Evolutionary conservation across 92 coral and sea anemone genomes (phyloP).

Genomic region (Pocillopora meandrina): DNA sequence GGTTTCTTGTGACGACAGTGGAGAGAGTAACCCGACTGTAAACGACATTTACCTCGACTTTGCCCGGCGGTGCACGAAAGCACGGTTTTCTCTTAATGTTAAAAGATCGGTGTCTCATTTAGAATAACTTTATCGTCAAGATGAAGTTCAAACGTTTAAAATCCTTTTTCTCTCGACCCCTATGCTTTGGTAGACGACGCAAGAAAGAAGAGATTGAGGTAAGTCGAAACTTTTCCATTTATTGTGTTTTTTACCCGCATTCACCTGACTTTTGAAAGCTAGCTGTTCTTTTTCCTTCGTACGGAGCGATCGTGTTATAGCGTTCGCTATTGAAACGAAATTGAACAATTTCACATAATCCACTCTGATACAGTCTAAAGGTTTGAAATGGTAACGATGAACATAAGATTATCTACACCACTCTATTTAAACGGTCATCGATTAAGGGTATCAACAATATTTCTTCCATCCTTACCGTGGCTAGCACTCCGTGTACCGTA

Average conservation of each 20-base stretch:
- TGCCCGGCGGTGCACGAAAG: neutral
- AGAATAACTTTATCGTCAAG: neutral
- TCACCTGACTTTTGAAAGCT: neutral
- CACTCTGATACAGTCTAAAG: neutral
- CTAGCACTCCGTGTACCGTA: neutral
- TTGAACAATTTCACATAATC: neutral
- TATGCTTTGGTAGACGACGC: slow-evolving; percentile 9
- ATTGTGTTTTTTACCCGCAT: neutral
- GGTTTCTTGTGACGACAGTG: slow-evolving; percentile 5
- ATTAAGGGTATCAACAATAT: neutral
- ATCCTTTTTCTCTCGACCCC: slow-evolving; percentile 16
- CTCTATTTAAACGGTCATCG: neutral
- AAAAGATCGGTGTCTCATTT: no score
- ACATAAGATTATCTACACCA: neutral
- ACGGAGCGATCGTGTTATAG: neutral
- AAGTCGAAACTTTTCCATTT: neutral
- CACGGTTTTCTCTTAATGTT: no score
- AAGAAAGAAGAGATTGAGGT: slow-evolving; percentile 17
- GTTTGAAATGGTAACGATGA: neutral
- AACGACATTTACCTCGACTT: slow-evolving; percentile 9
- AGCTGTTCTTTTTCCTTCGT: neutral
- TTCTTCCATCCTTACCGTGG: neutral
- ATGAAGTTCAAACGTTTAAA: slow-evolving; percentile 22
- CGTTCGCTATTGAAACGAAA: neutral
- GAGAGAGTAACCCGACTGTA: neutral